Conservation (phyloP, 2,888 invertebrate genomes). For the Agriopis aurantiaria region DNA sequence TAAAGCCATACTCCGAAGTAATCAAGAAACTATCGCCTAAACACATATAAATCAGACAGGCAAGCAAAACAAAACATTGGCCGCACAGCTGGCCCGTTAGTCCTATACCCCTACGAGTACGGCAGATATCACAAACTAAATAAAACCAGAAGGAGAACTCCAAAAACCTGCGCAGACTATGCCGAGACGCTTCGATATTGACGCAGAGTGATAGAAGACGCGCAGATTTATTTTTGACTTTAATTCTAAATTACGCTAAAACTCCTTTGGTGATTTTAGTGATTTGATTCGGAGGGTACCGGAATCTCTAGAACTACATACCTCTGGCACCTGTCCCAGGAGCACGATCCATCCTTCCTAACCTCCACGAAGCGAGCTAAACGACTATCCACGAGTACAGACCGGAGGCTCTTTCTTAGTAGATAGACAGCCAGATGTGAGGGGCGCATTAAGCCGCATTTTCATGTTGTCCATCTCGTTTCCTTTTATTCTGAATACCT, state of each 20-base stretch:
- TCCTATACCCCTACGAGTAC: constrained; percentile 13
- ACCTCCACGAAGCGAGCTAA: no score
- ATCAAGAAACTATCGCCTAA: not conserved
- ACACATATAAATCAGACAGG: constrained; percentile 9
- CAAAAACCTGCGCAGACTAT: not conserved
- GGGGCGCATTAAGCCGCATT: not conserved
- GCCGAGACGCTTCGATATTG: not conserved
- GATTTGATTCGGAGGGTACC: no score
- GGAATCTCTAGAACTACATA: no score
- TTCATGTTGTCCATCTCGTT: constrained; percentile 8
- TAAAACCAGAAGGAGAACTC: constrained; percentile 1
- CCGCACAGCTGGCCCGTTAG: constrained; percentile 27
- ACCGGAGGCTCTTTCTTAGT: no score
- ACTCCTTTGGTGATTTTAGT: no score
- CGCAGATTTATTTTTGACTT: no score
- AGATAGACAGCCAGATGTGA: no score
- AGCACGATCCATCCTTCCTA: no score
- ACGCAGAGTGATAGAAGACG: not conserved
- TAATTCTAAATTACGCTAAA: no score
- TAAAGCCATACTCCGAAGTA: not conserved
- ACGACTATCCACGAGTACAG: no score
- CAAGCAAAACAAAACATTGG: constrained; percentile 25
- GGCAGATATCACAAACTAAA: not conserved
- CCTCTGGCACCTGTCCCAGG: no score
- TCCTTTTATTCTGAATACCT: not conserved